Base-by-base conservation (phyloP, 2,888 invertebrate species). In the Thereva nobilitata region DNA sequence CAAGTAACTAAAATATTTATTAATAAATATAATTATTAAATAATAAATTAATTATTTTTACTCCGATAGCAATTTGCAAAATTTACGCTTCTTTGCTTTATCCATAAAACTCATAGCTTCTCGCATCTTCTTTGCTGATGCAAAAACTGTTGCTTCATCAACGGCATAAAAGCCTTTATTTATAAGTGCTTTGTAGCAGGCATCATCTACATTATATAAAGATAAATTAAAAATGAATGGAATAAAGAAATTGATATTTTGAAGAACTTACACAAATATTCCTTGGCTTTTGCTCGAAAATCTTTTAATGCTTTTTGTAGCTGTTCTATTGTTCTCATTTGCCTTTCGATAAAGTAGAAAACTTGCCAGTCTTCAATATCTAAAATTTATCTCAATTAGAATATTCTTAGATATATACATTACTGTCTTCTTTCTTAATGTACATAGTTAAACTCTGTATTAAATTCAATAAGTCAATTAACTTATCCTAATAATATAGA, bases 41-140 rank as follows among this genome's bases (percentile, higher is more conserved):
- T 2, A 23, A 38, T 56, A 69, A n/a, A 7, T 42, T 8, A 37
- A 52, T 49, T n/a, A 23, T 5, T 10, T 8, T 35, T 83, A 93
- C 93, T 90, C 86, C 44, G 92, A 87, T 2, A 95, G 83, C 69
- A 92, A 83, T 75, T 87, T 86, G 76, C 93, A 94, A 76, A 90
- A 91, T 72, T 89, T 87, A 70, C 91, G 85, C 76, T 95, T 95
- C 73, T 88, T 89, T 0, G 92, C 91, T 75, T 93, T 92, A 75
- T 94, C 92, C 56, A 92, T 92, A 76, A 93, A 95, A 4, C 92
- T 90, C 86, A 92, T 90, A 71, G 90, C 90, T 23, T 86, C 85
- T 0, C 85, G 84, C 67, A 85, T 84, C 75, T 85, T 86, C 38
- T 86, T 85, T n/a, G 85, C 74, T 5, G 86, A 83, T 0, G 85